These are phyloP conservation scores for Heliconius sara DNA, from an alignment of 2,888 invertebrate genomes.

Conservation along the genomic window DNA sequence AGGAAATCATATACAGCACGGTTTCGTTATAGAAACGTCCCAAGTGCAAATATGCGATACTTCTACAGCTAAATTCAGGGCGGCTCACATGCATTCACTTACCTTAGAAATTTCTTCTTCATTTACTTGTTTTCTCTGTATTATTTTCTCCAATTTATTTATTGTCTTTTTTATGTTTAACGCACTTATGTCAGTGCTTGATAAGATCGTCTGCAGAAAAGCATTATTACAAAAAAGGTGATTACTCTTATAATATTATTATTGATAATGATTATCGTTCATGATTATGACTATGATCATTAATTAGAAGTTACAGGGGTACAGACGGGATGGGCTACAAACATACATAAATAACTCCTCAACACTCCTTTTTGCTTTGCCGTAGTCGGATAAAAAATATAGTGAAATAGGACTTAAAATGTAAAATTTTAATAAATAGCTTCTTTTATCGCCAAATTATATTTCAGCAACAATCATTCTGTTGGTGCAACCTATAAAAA, in stretches of 20 bases:
- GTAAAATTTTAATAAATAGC: not conserved
- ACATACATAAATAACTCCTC: no score
- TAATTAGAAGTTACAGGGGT: no score
- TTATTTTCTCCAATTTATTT: conserved; percentile 52
- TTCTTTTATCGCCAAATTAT: not conserved
- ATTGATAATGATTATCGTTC: not conserved
- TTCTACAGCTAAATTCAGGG: not conserved
- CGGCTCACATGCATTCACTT: conserved; percentile 43
- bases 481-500: no score
- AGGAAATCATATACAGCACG: no score
- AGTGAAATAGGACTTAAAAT: not conserved
- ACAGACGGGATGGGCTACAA: no score
- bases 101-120: conserved; percentile 47
- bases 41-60: not conserved
- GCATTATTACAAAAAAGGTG: not conserved
- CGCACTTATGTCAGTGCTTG: conserved; percentile 55
- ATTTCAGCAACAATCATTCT: not conserved
- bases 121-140: conserved; percentile 44
- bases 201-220: conserved; percentile 56
- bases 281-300: not conserved
- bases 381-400: not conserved
- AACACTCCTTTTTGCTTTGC: no score
- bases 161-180: conserved; percentile 52
- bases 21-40: not conserved
- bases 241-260: not conserved